phyloP scores from a whole-genome alignment of 1,140 invertebrate genomes.

The Danaus plexippus region DNA sequence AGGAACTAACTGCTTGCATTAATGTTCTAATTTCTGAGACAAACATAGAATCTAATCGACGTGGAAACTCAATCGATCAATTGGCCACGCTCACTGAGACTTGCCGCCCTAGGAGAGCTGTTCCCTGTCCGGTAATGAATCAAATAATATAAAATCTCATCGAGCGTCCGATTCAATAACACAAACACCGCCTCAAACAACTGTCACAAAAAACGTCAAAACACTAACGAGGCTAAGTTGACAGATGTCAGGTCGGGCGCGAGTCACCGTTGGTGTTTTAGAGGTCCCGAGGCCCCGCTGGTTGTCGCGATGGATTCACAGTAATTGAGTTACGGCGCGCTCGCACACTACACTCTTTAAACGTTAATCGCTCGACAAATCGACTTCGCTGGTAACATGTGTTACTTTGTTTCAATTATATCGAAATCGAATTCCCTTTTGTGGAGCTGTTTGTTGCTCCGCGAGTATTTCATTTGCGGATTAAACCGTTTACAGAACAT shows the following conservation, averaged over 20 bases:
- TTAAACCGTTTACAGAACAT: too few relatives aligned
- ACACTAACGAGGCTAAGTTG: conserved; percentile 49
- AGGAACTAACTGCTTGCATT: too few relatives aligned
- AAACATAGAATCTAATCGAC: too few relatives aligned
- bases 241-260: conserved; percentile 50
- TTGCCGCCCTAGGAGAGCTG: too few relatives aligned
- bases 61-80: too few relatives aligned
- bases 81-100: too few relatives aligned
- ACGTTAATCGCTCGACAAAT: conserved; percentile 49
- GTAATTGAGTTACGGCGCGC: conserved; percentile 43
- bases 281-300: conserved; percentile 25
- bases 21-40: too few relatives aligned
- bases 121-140: too few relatives aligned
- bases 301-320: conserved; percentile 39
- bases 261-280: conserved; percentile 2
- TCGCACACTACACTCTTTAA: conserved; percentile 33
- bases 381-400: conserved; percentile 37
- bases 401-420: conserved; percentile 23
- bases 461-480: too few relatives aligned
- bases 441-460: too few relatives aligned
- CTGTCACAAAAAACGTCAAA: conserved; percentile 43
- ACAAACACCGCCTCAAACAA: conserved; percentile 44
- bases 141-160: too few relatives aligned
- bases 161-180: conserved; percentile 28
- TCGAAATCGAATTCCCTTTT: conserved; percentile 17